Evolutionary conservation across 2,888 invertebrate genomes (phyloP).

Genomic region (Heliconius cydno): DNA sequence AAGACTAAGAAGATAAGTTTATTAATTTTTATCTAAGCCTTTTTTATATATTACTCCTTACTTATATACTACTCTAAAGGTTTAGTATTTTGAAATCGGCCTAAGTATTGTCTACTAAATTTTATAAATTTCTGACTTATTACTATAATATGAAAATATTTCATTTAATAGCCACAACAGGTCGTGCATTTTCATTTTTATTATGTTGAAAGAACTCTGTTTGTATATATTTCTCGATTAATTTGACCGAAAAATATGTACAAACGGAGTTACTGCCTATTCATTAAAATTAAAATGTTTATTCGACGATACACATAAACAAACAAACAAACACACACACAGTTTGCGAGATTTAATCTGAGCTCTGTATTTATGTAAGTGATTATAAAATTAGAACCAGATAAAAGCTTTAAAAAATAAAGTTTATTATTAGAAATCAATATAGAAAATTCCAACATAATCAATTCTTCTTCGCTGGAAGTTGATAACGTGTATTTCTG

Average conservation of each 20-base stretch:
- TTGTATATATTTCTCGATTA: no score
- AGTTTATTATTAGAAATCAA: not conserved
- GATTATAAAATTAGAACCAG: not conserved
- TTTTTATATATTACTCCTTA: no score
- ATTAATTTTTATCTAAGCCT: no score
- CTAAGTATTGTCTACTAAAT: not conserved
- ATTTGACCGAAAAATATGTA: no score
- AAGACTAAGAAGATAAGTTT: no score
- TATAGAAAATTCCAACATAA: not conserved
- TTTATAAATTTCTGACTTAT: not conserved
- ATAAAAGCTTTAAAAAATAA: not conserved
- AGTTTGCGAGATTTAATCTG: not conserved
- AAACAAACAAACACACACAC: not conserved
- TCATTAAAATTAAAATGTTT: not conserved
- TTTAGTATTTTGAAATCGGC: constrained; percentile 8
- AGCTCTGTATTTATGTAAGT: not conserved
- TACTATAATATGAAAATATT: constrained; percentile 24
- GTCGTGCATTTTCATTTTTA: not conserved
- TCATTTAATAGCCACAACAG: not conserved
- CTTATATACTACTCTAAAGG: not conserved
- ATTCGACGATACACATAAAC: not conserved
- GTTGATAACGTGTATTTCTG: no score
- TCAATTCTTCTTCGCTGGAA: not conserved
- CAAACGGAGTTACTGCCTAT: no score
- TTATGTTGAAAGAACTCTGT: no score